These are phyloP conservation scores for Gulo gulo DNA, from an alignment of 2,113 vertebrate genomes.

Conservation along the genomic window DNA sequence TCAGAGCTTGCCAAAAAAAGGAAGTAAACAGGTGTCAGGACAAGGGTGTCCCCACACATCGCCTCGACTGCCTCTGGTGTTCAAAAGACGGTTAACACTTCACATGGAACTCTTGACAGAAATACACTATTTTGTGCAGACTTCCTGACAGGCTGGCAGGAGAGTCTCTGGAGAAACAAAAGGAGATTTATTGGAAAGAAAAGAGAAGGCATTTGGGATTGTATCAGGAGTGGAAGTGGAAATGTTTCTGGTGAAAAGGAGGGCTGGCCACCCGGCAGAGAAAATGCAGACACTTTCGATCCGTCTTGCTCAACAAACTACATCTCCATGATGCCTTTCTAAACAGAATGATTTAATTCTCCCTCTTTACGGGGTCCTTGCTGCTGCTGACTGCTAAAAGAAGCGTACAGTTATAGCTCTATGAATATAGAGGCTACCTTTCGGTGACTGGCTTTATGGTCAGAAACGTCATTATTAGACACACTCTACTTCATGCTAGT, in stretches of 20 bases:
- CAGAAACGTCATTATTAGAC: background rate
- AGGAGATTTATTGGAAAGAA: constrained; percentile 72
- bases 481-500: background rate
- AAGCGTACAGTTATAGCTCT: background rate
- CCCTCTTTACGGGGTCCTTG: background rate
- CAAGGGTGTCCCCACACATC: background rate
- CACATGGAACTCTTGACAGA: constrained; percentile 76
- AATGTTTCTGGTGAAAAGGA: constrained; percentile 48
- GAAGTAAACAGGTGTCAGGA: constrained; percentile 56
- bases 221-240: background rate
- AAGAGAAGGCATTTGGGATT: background rate
- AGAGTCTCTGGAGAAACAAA: constrained; percentile 73
- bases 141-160: constrained; percentile 76
- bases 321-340: constrained; percentile 30
- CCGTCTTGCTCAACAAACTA: constrained; percentile 65
- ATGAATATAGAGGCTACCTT: background rate
- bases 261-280: constrained; percentile 35
- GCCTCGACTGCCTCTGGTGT: constrained; percentile 48
- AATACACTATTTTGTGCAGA: constrained; percentile 73
- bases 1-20: constrained; percentile 9
- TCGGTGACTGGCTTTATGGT: background rate
- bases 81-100: constrained; percentile 71
- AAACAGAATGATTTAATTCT: constrained; percentile 14
- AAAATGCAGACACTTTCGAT: constrained; percentile 58
- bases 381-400: background rate